Conservation (phyloP, 1,140 invertebrate genomes). For the Agrypnia vestita region DNA sequence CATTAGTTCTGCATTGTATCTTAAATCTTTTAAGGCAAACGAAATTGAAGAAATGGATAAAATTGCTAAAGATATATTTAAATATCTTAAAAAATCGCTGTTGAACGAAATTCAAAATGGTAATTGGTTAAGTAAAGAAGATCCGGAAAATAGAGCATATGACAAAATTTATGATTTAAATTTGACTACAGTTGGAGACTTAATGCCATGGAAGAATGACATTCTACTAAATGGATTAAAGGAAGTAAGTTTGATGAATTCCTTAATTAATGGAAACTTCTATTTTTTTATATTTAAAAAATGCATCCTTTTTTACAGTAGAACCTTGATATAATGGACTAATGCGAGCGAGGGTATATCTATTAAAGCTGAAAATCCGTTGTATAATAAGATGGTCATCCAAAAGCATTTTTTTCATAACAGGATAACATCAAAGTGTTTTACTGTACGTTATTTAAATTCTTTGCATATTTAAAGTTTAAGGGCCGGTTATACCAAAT, state of each 20-base stretch:
- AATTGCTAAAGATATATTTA: constrained; percentile 36
- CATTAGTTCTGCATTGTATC: constrained; percentile 42
- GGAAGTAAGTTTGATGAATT: constrained; percentile 4
- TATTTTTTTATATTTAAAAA: neutral
- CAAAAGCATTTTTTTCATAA: too few species aligned
- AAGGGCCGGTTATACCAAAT: too few species aligned
- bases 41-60: constrained; percentile 30
- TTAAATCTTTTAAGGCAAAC: constrained; percentile 27
- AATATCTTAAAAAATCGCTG: constrained; percentile 23
- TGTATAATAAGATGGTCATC: too few species aligned
- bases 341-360: too few species aligned
- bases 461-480: too few species aligned
- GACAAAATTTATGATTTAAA: constrained; percentile 28
- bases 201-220: constrained; percentile 46
- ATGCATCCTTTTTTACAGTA: too few species aligned
- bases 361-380: too few species aligned
- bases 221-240: constrained; percentile 12
- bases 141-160: neutral
- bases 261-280: neutral
- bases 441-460: too few species aligned
- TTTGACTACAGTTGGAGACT: constrained; percentile 23
- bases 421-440: too few species aligned
- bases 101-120: constrained; percentile 16
- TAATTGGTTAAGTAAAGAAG: constrained; percentile 7
- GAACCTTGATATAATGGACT: too few species aligned